phyloP scores from a whole-genome alignment of 2,113 vertebrate genomes.

The Leucoraja erinaceus region DNA sequence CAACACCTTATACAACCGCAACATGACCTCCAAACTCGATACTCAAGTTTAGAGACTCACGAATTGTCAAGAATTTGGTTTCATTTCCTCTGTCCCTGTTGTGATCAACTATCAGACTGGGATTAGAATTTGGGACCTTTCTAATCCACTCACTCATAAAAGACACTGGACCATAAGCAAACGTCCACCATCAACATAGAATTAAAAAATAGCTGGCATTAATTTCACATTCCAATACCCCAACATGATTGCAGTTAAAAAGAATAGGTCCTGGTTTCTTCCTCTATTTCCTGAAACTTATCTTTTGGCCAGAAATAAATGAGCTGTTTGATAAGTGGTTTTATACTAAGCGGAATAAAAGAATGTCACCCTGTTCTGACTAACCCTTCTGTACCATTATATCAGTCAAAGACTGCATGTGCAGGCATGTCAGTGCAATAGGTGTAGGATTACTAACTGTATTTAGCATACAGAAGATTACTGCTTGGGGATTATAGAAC shows the following conservation, averaged over 20 bases:
- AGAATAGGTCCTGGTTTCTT: background rate
- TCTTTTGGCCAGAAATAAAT: slow-evolving; percentile 10
- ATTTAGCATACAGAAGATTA: slow-evolving; percentile 21
- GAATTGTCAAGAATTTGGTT: background rate
- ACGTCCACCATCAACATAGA: background rate
- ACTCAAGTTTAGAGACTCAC: too few species aligned
- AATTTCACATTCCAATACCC: background rate
- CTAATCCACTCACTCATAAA: background rate
- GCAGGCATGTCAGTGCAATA: slow-evolving; percentile 31
- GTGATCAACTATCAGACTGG: background rate
- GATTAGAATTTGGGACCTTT: background rate
- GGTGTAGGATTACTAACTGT: slow-evolving; percentile 23
- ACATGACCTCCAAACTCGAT: too few species aligned
- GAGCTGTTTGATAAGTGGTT: slow-evolving; percentile 25
- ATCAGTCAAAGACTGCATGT: slow-evolving; percentile 33
- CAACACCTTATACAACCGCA: too few species aligned
- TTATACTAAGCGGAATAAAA: background rate
- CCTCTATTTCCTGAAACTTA: background rate
- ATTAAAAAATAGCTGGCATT: background rate
- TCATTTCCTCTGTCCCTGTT: background rate
- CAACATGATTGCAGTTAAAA: background rate
- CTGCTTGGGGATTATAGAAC: background rate
- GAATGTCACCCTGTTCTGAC: slow-evolving; percentile 30
- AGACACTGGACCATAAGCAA: too few species aligned
- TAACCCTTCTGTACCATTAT: slow-evolving; percentile 36